phyloP scores from a whole-genome alignment of 2,888 invertebrate genomes.

The Brachynemurus nebulosus region DNA sequence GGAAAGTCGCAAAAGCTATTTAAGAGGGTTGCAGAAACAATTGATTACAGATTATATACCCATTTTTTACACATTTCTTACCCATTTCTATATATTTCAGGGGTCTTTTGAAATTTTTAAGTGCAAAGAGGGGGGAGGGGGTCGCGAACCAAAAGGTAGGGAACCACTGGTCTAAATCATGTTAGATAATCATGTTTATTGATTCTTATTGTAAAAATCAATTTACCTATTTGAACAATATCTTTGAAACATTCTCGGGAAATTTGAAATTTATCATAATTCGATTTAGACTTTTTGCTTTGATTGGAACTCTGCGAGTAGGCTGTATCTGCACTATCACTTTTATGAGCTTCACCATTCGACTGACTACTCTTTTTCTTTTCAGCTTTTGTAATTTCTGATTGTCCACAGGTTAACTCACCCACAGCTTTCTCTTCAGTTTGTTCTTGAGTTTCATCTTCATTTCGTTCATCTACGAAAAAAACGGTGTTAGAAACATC shows the following conservation, averaged over 20 bases:
- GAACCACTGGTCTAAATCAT: too few relatives aligned
- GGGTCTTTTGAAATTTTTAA: too few relatives aligned
- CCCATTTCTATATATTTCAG: too few relatives aligned
- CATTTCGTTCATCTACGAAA: slow-evolving; percentile 43
- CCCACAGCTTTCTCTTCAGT: slow-evolving; percentile 42
- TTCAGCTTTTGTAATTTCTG: slow-evolving; percentile 21
- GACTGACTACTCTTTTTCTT: slow-evolving; percentile 26
- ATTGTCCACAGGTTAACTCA: slow-evolving; percentile 32
- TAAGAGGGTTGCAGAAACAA: too few relatives aligned
- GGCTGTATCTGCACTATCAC: slow-evolving; percentile 51
- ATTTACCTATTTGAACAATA: slow-evolving; percentile 42
- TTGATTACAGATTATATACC: too few relatives aligned
- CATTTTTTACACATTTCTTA: too few relatives aligned
- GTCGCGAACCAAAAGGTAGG: too few relatives aligned
- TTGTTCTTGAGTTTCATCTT: slow-evolving; percentile 41
- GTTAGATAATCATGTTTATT: too few relatives aligned
- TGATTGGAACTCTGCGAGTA: slow-evolving; percentile 43
- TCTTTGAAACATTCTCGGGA: slow-evolving; percentile 61
- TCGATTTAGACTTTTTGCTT: slow-evolving; percentile 45
- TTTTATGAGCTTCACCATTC: slow-evolving; percentile 42
- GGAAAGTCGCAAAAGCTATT: too few relatives aligned
- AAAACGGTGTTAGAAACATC: too few relatives aligned
- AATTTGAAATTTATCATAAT: slow-evolving; percentile 62
- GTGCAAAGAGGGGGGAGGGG: too few relatives aligned
- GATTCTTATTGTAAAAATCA: too few relatives aligned